Percentiles rank a stretch among this genome's conserved stretches.
Evolutionary conservation across 2,797 vertebrate genomes (phyloP).

Genomic region (Intellagama lesueurii): DNA sequence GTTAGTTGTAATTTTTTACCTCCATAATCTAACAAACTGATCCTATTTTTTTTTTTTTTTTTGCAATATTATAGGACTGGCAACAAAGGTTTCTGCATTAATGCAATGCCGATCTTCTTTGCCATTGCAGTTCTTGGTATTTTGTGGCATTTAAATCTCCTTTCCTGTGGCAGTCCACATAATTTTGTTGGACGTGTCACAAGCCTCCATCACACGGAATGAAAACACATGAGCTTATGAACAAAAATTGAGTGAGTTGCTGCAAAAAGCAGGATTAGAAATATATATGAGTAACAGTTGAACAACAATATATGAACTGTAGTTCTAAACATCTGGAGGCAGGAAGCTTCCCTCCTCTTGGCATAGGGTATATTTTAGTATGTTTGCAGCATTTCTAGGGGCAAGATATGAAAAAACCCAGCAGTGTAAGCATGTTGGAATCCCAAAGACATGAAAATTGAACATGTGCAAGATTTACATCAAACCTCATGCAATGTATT

Average conservation of each 20-base stretch:
- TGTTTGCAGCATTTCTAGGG: too few species aligned
- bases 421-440: too few species aligned
- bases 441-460: too few species aligned
- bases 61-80: background rate
- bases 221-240: background rate
- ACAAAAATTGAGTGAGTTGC: background rate
- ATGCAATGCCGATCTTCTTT: background rate
- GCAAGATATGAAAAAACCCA: too few species aligned
- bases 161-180: background rate
- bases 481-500: background rate
- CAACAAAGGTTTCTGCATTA: background rate
- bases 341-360: too few species aligned
- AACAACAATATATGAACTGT: too few species aligned
- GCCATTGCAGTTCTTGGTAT: background rate
- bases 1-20: accelerated
- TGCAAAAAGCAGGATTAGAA: background rate
- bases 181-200: background rate
- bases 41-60: background rate
- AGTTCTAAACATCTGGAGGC: too few species aligned
- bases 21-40: background rate
- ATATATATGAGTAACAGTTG: background rate
- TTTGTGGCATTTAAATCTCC: background rate
- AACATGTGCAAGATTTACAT: background rate
- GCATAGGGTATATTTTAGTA: too few species aligned
- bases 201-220: background rate